Evolutionary conservation across 1,140 invertebrate species (phyloP).

Genomic region (Wasmannia auropunctata): DNA sequence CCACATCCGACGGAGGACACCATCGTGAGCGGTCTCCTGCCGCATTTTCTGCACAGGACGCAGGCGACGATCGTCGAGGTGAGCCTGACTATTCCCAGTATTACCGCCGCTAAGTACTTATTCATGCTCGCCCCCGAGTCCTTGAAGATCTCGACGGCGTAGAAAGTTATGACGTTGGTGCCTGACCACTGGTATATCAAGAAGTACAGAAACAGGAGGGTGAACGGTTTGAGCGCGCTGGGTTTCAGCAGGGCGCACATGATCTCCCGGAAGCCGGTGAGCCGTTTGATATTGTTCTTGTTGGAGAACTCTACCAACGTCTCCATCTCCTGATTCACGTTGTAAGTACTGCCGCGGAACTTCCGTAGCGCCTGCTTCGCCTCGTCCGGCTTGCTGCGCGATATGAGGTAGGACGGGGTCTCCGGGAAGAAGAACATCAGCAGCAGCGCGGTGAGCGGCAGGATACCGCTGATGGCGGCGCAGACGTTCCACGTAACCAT

Average conservation of each 20-base stretch:
- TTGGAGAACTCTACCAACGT: slow-evolving; percentile 87
- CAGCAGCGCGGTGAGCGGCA: slow-evolving; percentile 87
- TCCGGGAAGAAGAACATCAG: slow-evolving; percentile 89
- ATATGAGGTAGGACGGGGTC: slow-evolving; percentile 90
- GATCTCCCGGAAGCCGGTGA: slow-evolving; percentile 86
- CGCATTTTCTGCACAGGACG: slow-evolving; percentile 87
- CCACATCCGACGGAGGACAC: slow-evolving; percentile 89
- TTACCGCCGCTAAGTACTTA: slow-evolving; percentile 88
- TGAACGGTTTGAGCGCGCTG: slow-evolving; percentile 88
- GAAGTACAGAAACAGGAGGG: slow-evolving; percentile 88
- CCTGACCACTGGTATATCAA: slow-evolving; percentile 91
- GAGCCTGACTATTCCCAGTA: slow-evolving; percentile 88
- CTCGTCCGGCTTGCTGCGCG: slow-evolving; percentile 87
- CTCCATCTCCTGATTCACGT: slow-evolving; percentile 88
- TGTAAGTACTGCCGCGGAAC: slow-evolving; percentile 88
- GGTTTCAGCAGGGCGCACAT: slow-evolving; percentile 86
- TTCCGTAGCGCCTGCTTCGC: slow-evolving; percentile 87
- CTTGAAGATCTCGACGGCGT: slow-evolving; percentile 91
- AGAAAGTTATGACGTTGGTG: slow-evolving; percentile 92
- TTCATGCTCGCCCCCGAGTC: slow-evolving; percentile 87
- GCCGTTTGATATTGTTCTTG: slow-evolving; percentile 87
- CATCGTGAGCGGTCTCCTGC: slow-evolving; percentile 89
- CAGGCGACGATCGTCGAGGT: slow-evolving; percentile 88
- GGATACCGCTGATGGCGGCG: slow-evolving; percentile 86
- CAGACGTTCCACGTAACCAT: slow-evolving; percentile 87